A percentile compares a stretch with the other conserved stretches of the same genome.
Evolutionary conservation across 2,888 invertebrate species (phyloP).

Genomic region (Dryocosmus kuriphilus): DNA sequence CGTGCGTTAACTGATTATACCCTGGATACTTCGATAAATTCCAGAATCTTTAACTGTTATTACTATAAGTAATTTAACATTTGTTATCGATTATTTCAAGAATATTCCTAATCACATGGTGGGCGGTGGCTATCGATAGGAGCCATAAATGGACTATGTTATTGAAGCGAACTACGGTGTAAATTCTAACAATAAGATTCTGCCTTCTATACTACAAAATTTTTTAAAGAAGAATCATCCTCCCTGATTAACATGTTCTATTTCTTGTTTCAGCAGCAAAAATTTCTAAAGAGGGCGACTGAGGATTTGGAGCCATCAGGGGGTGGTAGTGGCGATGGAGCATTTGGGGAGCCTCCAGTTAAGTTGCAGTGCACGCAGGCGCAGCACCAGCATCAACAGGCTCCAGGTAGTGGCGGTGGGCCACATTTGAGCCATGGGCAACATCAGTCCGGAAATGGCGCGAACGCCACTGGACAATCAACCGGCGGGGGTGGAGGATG

Average conservation of each 20-base stretch:
- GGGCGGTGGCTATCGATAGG: no score
- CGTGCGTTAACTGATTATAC: no score
- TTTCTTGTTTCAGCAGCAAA: slow-evolving; percentile 85
- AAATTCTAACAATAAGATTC: no score
- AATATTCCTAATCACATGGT: no score
- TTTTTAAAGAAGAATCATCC: no score
- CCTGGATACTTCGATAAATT: no score
- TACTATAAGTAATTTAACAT: no score
- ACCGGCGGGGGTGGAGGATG: slow-evolving; percentile 61
- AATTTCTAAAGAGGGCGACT: slow-evolving; percentile 87
- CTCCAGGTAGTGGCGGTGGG: slow-evolving; percentile 66
- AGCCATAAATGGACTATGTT: no score
- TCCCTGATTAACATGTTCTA: neutral
- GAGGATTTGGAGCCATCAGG: slow-evolving; percentile 82
- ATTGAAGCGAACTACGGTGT: no score
- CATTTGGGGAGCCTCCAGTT: slow-evolving; percentile 87
- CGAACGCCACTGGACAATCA: slow-evolving; percentile 63
- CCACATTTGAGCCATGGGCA: slow-evolving; percentile 67
- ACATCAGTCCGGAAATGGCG: slow-evolving; percentile 66
- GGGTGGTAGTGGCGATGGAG: slow-evolving; percentile 75
- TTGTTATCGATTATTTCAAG: no score
- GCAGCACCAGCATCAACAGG: slow-evolving; percentile 76
- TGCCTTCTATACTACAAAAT: no score
- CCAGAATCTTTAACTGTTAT: no score
- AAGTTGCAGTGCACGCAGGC: slow-evolving; percentile 84